Percentiles rank a stretch among this genome's conserved stretches.
Conservation (phyloP, 2,113 vertebrate species). For the Echinops telfairi region DNA sequence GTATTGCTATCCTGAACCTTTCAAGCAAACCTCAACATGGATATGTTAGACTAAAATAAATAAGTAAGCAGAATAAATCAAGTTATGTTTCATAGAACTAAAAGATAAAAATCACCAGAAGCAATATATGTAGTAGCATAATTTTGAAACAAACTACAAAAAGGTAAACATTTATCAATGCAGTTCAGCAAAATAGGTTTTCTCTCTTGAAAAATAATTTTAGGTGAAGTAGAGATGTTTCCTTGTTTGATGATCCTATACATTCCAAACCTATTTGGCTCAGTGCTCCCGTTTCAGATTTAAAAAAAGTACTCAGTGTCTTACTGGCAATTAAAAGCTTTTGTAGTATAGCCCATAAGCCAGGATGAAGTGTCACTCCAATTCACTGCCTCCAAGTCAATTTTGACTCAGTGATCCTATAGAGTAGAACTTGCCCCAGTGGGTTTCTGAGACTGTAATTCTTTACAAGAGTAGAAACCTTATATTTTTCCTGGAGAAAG, state of each 20-base stretch:
- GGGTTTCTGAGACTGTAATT: too few species aligned
- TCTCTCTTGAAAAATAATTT: conserved; percentile 7
- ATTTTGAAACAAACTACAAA: conserved; percentile 57
- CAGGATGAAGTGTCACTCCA: too few species aligned
- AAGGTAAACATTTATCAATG: conserved; percentile 51
- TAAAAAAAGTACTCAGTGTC: too few species aligned
- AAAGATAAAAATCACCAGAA: conserved; percentile 44
- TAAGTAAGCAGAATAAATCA: background rate
- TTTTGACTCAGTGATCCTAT: too few species aligned
- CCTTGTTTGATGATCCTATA: background rate
- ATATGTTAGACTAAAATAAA: background rate
- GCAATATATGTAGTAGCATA: background rate
- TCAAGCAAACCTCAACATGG: conserved; percentile 24
- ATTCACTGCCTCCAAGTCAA: too few species aligned
- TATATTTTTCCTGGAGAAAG: too few species aligned
- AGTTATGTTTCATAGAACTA: conserved; percentile 13
- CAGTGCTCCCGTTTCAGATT: too few species aligned
- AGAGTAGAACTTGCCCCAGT: too few species aligned
- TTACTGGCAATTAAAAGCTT: too few species aligned
- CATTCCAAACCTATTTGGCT: background rate
- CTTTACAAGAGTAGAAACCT: too few species aligned
- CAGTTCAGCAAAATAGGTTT: conserved; percentile 1
- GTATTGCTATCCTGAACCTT: background rate
- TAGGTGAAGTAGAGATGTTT: background rate
- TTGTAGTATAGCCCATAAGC: too few species aligned